Conservation (phyloP, 2,113 vertebrate genomes). For the Malaclemys terrapin region DNA sequence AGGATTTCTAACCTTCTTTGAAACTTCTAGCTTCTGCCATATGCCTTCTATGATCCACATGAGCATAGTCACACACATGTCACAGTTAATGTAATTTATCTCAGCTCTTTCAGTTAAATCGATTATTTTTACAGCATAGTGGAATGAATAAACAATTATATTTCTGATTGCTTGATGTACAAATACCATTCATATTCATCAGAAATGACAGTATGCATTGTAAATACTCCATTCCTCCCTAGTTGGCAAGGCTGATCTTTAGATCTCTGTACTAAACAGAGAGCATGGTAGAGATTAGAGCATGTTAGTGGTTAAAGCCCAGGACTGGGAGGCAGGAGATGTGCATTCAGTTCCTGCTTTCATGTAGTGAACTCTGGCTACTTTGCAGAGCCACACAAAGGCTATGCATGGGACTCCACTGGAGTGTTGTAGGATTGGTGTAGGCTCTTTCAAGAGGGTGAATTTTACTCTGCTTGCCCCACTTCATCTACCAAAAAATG, state of each 20-base stretch:
- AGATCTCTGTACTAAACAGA: neutral
- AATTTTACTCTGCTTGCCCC: neutral
- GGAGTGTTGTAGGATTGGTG: neutral
- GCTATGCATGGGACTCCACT: neutral
- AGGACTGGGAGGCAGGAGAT: neutral
- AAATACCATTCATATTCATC: neutral
- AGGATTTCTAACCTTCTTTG: conserved; percentile 12
- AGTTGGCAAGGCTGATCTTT: neutral
- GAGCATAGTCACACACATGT: neutral
- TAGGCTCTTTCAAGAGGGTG: neutral
- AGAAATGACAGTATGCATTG: neutral
- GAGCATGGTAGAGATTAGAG: neutral
- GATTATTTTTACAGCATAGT: conserved; percentile 37
- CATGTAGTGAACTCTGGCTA: neutral
- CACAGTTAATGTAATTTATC: conserved; percentile 29
- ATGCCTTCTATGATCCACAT: neutral
- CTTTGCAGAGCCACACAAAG: neutral
- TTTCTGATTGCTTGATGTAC: conserved; percentile 28
- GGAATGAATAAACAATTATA: conserved; percentile 47
- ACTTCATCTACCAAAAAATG: neutral
- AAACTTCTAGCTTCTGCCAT: conserved; percentile 42
- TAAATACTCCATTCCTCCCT: neutral
- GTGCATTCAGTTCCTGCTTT: neutral
- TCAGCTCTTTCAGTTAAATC: conserved; percentile 44
- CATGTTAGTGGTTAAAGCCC: neutral